These are phyloP conservation scores for Zophobas morio DNA, from an alignment of 1,140 invertebrate species.

Conservation along the genomic window DNA sequence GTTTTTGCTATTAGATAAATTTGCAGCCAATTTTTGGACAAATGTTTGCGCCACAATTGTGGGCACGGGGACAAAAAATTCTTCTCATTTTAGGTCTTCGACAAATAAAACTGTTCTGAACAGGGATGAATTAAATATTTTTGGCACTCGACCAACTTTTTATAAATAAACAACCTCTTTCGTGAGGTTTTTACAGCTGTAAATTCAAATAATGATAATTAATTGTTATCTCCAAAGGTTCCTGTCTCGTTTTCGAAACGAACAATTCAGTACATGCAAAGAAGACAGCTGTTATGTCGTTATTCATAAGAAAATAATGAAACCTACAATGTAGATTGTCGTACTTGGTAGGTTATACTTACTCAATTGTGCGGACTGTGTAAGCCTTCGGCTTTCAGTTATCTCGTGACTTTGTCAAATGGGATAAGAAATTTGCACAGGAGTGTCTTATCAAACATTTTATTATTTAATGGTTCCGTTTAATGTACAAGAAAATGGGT, in stretches of 20 bases:
- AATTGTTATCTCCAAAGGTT: slow-evolving; percentile 7
- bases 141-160: slow-evolving; percentile 24
- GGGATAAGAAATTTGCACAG: slow-evolving; percentile 40
- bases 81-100: slow-evolving; percentile 25
- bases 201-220: slow-evolving; percentile 24
- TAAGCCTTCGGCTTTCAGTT: not conserved
- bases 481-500: slow-evolving; percentile 25
- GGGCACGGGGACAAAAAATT: slow-evolving; percentile 38
- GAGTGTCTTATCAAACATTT: slow-evolving; percentile 29
- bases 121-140: slow-evolving; percentile 31
- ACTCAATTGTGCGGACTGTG: slow-evolving; percentile 31
- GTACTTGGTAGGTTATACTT: slow-evolving; percentile 34
- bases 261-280: slow-evolving; percentile 17
- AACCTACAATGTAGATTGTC: slow-evolving; percentile 29
- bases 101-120: slow-evolving; percentile 33
- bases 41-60: slow-evolving; percentile 42
- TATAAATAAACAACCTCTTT: slow-evolving; percentile 10
- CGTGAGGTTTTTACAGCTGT: slow-evolving; percentile 27
- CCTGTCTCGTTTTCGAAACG: not conserved
- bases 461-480: slow-evolving; percentile 35
- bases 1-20: slow-evolving; percentile 37
- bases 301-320: slow-evolving; percentile 1
- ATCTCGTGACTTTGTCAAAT: slow-evolving; percentile 21
- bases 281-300: slow-evolving; percentile 20
- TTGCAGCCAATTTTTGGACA: slow-evolving; percentile 46